These are phyloP conservation scores for Baccha elongata DNA, from an alignment of 2,888 invertebrate genomes.

Conservation along the genomic window DNA sequence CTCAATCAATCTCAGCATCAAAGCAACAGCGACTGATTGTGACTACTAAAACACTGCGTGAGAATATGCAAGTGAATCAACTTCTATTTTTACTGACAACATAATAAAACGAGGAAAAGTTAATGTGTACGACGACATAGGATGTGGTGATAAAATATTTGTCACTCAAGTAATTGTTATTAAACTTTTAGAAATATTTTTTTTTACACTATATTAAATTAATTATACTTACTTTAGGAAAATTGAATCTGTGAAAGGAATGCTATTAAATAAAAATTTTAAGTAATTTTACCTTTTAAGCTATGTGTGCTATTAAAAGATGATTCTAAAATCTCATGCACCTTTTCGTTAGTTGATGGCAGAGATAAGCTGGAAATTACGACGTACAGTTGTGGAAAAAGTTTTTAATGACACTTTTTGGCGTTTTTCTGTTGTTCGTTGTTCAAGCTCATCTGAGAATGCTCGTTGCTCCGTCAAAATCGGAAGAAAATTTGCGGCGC, in stretches of 20 bases:
- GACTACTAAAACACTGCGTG: slow-evolving; percentile 59
- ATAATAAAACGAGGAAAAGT: background rate
- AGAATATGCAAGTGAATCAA: slow-evolving; percentile 57
- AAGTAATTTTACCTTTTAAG: slow-evolving; percentile 36
- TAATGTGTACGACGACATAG: slow-evolving; percentile 10
- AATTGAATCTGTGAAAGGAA: slow-evolving; percentile 65
- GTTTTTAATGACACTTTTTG: no score
- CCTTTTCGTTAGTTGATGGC: no score
- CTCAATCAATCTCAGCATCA: slow-evolving; percentile 83
- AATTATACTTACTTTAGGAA: slow-evolving; percentile 60
- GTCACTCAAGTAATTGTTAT: slow-evolving; percentile 52
- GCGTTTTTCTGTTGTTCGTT: no score
- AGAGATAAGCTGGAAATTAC: no score
- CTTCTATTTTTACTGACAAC: slow-evolving; percentile 16
- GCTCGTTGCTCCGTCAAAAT: no score
- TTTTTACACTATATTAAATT: slow-evolving; percentile 54
- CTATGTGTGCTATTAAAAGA: no score
- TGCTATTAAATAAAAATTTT: slow-evolving; percentile 51
- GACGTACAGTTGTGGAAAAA: no score
- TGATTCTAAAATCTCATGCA: no score
- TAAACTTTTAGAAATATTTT: slow-evolving; percentile 58
- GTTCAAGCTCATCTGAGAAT: no score
- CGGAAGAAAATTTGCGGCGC: no score
- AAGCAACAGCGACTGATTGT: slow-evolving; percentile 73
- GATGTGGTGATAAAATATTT: background rate